Base-by-base conservation (phyloP, 2,113 vertebrate genomes). In the Ploceus nigricollis region DNA sequence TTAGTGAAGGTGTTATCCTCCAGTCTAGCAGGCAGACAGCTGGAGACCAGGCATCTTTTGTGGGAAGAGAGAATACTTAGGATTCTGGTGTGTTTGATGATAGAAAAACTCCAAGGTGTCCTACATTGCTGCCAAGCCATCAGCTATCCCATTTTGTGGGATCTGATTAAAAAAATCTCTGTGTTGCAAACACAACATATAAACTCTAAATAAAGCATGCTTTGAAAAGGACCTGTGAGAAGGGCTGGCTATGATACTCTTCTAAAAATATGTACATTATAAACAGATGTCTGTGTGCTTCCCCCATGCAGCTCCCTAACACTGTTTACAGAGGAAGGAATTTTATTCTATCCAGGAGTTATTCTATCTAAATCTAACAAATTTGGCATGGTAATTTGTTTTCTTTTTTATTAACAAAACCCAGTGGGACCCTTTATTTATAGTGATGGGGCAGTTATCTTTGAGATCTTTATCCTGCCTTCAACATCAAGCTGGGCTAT, bases 351-450 rank as follows among this genome's bases (percentile, higher is more conserved):
- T 69, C 87, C 94, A 50, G 93, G 93, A 97, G 97, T 96, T 97
- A 97, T 94, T 97, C 96, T 95, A 28, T 96, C 81, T 63, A 83
- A 97, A 94, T 92, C 95, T 97, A 96, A 95, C 89, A 97, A 98
- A 98, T 97, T 92, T 97, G 96, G 94, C 96, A 95, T 92, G 84
- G 97, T 98, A 98, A 98, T 98, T 98, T 98, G 89, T 98, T 98
- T 98, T 96, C 83, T 90, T 97, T 98, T 98, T 97, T 97, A 98
- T 98, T 98, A 98, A 95, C 93, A 86, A 96, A 98, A 94, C 95
- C 97, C 95, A 96, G 97, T 94, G 95, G 93, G 97, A 60, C 84
- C 71, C 98, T 97, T 97, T 96, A 97, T 97, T 98, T 98, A 85
- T 90, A 94, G 82, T 61, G 4, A 28, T 91, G 85, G 94, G 93